Conservation (phyloP, 2,888 invertebrate genomes). For the Amphipoea oculea region DNA sequence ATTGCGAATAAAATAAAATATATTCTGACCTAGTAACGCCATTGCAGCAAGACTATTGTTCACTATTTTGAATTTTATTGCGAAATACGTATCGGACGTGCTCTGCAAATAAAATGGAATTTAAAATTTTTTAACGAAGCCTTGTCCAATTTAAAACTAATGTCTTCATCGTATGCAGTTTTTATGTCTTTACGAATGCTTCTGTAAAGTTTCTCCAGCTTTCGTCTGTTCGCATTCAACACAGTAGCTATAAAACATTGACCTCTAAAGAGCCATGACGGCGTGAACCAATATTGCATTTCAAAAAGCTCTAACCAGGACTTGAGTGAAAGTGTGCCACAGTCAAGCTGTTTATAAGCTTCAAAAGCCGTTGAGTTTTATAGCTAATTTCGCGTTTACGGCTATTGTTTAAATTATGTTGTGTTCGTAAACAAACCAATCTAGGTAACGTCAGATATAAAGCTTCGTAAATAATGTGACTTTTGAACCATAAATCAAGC, state of each 20-base stretch:
- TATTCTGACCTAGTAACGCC: conserved; percentile 15
- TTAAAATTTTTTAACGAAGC: conserved; percentile 5
- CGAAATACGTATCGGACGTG: conserved; percentile 10
- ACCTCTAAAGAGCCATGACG: conserved; percentile 30
- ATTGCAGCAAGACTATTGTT: conserved; percentile 10
- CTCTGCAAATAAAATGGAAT: conserved; percentile 24
- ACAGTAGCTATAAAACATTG: conserved; percentile 36
- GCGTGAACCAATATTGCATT: conserved; percentile 44
- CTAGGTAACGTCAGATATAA: not conserved
- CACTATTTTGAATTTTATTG: conserved; percentile 21
- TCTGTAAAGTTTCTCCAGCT: conserved; percentile 21
- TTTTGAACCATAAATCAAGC: not conserved
- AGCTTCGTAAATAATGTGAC: not conserved
- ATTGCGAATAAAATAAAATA: conserved; percentile 24
- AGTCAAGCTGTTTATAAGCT: conserved; percentile 21
- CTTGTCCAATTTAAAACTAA: conserved; percentile 2
- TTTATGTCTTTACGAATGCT: conserved; percentile 4
- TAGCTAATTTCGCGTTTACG: conserved; percentile 50
- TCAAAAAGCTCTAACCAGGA: conserved; percentile 57
- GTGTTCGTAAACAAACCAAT: conserved; percentile 24
- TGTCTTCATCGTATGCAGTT: not conserved
- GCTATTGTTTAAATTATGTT: conserved; percentile 45
- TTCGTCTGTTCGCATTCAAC: conserved; percentile 23
- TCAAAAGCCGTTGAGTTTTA: conserved; percentile 51
- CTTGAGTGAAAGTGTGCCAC: conserved; percentile 53